Conservation (phyloP, 2,113 vertebrate genomes). For the Desmodus rotundus region DNA sequence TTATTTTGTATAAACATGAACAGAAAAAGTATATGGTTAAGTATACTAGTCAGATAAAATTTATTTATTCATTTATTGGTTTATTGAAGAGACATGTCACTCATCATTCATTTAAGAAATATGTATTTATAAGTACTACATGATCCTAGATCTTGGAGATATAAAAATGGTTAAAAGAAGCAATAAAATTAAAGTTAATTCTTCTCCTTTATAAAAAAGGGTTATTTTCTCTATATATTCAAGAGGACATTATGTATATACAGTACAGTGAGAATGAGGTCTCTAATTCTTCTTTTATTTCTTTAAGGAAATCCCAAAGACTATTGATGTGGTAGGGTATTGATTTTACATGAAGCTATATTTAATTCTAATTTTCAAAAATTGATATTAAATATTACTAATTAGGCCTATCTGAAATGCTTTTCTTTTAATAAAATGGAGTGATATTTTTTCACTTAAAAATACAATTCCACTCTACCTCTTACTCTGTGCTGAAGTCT, state of each 20-base stretch:
- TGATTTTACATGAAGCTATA: neutral
- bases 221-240: neutral
- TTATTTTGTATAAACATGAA: conserved; percentile 27
- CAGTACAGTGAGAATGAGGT: neutral
- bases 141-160: neutral
- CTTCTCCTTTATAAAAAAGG: neutral
- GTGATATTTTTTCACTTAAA: neutral
- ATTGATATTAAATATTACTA: neutral
- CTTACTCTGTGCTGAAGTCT: neutral
- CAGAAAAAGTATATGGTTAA: neutral
- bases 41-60: neutral
- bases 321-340: neutral
- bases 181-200: neutral
- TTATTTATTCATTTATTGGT: neutral
- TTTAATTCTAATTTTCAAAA: conserved; percentile 19
- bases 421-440: neutral
- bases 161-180: neutral
- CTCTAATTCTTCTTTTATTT: neutral
- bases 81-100: neutral
- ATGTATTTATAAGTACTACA: neutral
- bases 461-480: neutral
- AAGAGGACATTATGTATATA: neutral
- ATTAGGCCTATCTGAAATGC: neutral
- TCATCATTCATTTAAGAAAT: neutral
- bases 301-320: conserved; percentile 1